These are phyloP conservation scores for Beris morrisii DNA, from an alignment of 2,888 invertebrate genomes.

Conservation along the genomic window DNA sequence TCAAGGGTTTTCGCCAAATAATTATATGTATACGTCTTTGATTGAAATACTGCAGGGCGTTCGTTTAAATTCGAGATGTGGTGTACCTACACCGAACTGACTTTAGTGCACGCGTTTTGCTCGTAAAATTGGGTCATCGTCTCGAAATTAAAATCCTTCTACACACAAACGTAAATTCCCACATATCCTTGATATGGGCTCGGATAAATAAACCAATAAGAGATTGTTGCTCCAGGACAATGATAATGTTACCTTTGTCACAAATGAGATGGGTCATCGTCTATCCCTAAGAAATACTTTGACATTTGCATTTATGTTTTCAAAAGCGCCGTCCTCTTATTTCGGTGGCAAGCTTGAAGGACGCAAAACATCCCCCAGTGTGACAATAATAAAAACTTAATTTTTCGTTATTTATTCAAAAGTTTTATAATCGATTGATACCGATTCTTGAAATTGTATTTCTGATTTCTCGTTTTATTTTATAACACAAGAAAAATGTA, in stretches of 20 bases:
- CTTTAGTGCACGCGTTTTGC: neutral
- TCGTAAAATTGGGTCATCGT: constrained; percentile 8
- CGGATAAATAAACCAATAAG: constrained; percentile 29
- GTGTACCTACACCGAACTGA: neutral
- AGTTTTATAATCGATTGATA: too few relatives aligned
- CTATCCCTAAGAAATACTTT: constrained; percentile 10
- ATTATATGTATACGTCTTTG: constrained; percentile 17
- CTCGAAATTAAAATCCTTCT: neutral
- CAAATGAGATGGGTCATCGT: constrained; percentile 43
- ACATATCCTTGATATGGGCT: neutral
- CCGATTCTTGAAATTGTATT: too few relatives aligned
- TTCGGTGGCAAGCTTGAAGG: too few relatives aligned
- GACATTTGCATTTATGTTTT: constrained; percentile 19
- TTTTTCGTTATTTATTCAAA: too few relatives aligned
- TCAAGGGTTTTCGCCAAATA: neutral
- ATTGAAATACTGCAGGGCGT: constrained; percentile 25
- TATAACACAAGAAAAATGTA: too few relatives aligned
- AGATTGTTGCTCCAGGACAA: constrained; percentile 43
- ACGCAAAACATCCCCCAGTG: too few relatives aligned
- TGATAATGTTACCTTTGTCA: constrained; percentile 41
- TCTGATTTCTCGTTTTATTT: too few relatives aligned
- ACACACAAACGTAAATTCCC: too few relatives aligned
- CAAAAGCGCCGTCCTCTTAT: too few relatives aligned
- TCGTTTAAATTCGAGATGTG: neutral
- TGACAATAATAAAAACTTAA: too few relatives aligned